Base-by-base conservation (phyloP, 64 coral and sea anemone genomes). In the Stichodactyla helianthus region DNA sequence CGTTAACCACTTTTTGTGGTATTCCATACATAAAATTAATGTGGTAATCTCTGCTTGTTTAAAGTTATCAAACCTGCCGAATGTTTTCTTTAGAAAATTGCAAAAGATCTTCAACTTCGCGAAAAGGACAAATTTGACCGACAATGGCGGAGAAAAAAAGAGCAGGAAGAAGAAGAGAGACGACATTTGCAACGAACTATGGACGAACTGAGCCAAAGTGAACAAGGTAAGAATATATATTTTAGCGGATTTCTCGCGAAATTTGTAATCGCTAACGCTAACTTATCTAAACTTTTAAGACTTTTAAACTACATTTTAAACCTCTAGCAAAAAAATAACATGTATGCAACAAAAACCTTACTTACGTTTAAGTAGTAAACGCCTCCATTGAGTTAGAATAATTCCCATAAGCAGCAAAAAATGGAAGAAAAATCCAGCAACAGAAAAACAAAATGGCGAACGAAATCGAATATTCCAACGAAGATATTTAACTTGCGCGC, bases 141-240 rank as follows among this genome's bases (percentile, higher is more conserved):
- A 60, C 55, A 23, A 28, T 63, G 28, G 28, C 52, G 59, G 10
- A 84, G 83, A 31, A 84, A 84, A 84, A 58, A 51, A 63, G 83
- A 60, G 55, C 52, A n/a, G n/a, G 77, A 79, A 35, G 78, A 80
- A 80, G 44, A 81, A 54, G 78, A 81, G 12, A 81, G 78, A 81
- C 50, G 51, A 54, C 78, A 81, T 22, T 54, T 52, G 6, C 78
- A 81, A 81, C 15, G 51, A 81, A 81, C 68, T 74, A 35, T 74
- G 25, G 26, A 74, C 10, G 68, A 74, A 74, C 7, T 74, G 23
- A 74, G 27, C 13, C 68, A 31, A 31, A 27, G 25, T 31, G 68
- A 74, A 31, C 62, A n/a, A 65, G 68, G 68, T 74, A 31, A 28
- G 25, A 20, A 2, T 25, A 11, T 27, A 35, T 13, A 8, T 4